Evolutionary conservation across 1,140 invertebrate genomes (phyloP).

Genomic region (Hycleus phaleratus): DNA sequence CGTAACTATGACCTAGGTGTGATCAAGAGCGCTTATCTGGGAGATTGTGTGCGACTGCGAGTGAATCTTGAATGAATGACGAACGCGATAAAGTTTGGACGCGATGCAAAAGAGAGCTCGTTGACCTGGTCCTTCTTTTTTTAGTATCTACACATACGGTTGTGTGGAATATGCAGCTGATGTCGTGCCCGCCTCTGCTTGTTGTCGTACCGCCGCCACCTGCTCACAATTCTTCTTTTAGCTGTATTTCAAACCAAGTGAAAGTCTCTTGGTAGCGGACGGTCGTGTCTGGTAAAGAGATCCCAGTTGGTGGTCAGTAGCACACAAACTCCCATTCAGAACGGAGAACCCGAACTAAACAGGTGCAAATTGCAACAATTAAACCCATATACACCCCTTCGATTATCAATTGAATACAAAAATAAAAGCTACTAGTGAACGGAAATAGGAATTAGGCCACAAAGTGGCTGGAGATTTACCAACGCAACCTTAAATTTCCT

Average conservation of each 20-base stretch:
- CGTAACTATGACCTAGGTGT: slow-evolving; percentile 23
- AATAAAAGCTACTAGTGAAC: background rate
- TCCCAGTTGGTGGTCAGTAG: slow-evolving; percentile 18
- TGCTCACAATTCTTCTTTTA: slow-evolving; percentile 2
- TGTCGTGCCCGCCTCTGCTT: background rate
- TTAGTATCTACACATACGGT: background rate
- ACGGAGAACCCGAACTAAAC: slow-evolving; percentile 13
- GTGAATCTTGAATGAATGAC: slow-evolving; percentile 23
- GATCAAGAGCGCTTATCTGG: no score
- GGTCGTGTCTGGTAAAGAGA: background rate
- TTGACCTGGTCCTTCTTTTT: slow-evolving; percentile 12
- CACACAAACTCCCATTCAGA: slow-evolving; percentile 21
- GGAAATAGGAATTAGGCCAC: slow-evolving; percentile 1
- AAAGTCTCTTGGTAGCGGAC: slow-evolving; percentile 10
- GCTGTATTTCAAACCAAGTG: slow-evolving; percentile 17
- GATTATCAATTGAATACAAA: background rate
- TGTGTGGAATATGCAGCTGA: slow-evolving; percentile 10
- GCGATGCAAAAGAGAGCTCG: slow-evolving; percentile 2
- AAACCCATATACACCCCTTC: background rate
- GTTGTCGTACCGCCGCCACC: slow-evolving; percentile 2
- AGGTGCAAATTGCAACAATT: slow-evolving; percentile 4
- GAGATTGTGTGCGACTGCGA: slow-evolving; percentile 6
- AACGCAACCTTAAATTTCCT: background rate
- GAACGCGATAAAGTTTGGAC: slow-evolving; percentile 6
- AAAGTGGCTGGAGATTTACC: background rate